Evolutionary conservation across 2,888 invertebrate species (phyloP).

Genomic region (Cenopis cana): DNA sequence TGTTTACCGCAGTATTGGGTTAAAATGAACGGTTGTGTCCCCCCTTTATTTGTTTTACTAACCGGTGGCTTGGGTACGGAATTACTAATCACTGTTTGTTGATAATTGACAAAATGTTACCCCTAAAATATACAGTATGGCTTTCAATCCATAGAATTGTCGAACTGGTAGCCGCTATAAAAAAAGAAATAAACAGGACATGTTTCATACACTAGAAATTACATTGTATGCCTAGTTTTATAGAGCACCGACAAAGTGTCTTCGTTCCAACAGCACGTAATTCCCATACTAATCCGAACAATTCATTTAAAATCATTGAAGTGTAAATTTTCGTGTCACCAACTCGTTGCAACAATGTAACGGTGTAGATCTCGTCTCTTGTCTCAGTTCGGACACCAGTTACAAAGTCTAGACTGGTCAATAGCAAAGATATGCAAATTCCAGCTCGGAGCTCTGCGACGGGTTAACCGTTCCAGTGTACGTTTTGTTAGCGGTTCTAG

Average conservation of each 20-base stretch:
- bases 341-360: constrained; percentile 40
- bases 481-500: constrained; percentile 31
- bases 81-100: constrained; percentile 22
- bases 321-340: constrained; percentile 39
- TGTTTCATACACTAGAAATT: background rate
- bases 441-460: constrained; percentile 34
- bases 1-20: constrained; percentile 55
- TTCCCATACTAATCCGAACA: constrained; percentile 26
- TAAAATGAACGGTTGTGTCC: constrained; percentile 49
- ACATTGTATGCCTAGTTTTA: background rate
- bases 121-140: background rate
- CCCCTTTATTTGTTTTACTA: constrained; percentile 49
- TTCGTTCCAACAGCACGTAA: constrained; percentile 11
- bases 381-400: constrained; percentile 66
- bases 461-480: constrained; percentile 46
- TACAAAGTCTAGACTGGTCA: constrained; percentile 73
- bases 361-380: constrained; percentile 54
- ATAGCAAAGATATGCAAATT: constrained; percentile 72
- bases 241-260: constrained; percentile 4
- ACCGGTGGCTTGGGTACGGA: constrained; percentile 12
- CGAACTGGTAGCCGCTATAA: background rate
- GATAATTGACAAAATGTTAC: constrained; percentile 4
- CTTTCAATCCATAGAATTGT: background rate
- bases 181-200: background rate
- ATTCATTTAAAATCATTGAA: constrained; percentile 33